Evolutionary conservation across 2,888 invertebrate genomes (phyloP).

Genomic region (Apodemia mormo): DNA sequence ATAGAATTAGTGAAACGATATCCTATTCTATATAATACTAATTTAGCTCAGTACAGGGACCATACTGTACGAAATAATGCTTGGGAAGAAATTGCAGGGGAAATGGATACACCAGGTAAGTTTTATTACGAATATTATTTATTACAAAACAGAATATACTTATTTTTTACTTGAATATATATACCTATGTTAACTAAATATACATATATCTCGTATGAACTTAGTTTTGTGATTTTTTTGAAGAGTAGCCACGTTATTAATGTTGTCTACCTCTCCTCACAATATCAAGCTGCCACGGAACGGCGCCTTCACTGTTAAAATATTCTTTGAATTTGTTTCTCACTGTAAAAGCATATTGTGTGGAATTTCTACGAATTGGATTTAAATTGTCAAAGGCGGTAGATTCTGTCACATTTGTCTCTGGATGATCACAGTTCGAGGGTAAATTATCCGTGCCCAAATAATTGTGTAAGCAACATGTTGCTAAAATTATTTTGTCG

Average conservation of each 20-base stretch:
- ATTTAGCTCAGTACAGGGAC: no score
- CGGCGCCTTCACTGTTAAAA: no score
- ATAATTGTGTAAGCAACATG: slow-evolving; percentile 23
- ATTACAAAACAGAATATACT: no score
- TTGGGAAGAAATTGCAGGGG: no score
- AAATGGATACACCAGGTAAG: no score
- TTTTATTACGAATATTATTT: no score
- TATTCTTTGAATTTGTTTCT: background rate
- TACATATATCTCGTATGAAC: no score
- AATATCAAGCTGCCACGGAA: background rate
- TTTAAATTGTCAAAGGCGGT: background rate
- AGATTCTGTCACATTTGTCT: slow-evolving; percentile 1
- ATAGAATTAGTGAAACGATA: slow-evolving; percentile 17
- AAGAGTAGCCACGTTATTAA: no score
- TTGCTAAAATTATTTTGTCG: slow-evolving; percentile 21
- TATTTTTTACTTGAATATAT: no score
- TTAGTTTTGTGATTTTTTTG: no score
- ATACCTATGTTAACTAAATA: no score
- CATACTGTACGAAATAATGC: no score
- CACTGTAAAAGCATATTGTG: slow-evolving; percentile 1
- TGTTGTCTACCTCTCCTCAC: background rate
- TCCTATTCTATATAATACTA: slow-evolving; percentile 8
- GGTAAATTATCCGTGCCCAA: slow-evolving; percentile 18
- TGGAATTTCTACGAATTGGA: background rate
- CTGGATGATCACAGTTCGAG: background rate